Percentiles rank a stretch among this genome's conserved stretches.
Evolutionary conservation across 2,113 vertebrate species (phyloP).

Genomic region (Pardalotus punctatus): DNA sequence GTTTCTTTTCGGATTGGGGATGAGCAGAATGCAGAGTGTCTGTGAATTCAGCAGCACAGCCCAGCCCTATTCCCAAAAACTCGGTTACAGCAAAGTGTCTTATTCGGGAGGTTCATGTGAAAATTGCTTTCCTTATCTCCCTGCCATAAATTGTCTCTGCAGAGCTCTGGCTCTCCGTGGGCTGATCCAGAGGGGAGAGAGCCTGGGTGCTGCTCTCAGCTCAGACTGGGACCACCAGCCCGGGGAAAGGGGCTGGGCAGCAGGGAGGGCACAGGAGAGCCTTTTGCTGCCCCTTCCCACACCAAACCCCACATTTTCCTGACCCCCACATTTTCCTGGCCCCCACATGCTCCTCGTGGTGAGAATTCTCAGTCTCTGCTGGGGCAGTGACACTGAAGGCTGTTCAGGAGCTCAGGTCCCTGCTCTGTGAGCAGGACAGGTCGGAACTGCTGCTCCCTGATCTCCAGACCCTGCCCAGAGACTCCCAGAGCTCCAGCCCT

Average conservation of each 20-base stretch:
- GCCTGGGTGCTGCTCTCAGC: not conserved
- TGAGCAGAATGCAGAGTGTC: not conserved
- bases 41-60: not conserved
- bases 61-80: not conserved
- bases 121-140: not conserved
- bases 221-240: not conserved
- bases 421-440: not conserved
- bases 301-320: not conserved
- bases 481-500: not conserved
- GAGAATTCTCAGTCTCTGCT: not conserved
- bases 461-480: not conserved
- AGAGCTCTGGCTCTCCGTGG: accelerated
- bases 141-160: not conserved
- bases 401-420: accelerated
- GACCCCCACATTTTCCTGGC: accelerated
- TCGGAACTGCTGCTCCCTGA: accelerated
- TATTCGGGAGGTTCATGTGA: not conserved
- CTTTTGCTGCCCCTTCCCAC: not conserved
- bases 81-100: not conserved
- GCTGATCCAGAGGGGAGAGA: not conserved
- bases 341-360: accelerated
- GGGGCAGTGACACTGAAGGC: not conserved
- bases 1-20: not conserved
- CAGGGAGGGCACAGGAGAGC: not conserved
- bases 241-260: not conserved